phyloP scores from a whole-genome alignment of 1,140 invertebrate genomes.

The Drosophila sp. region DNA sequence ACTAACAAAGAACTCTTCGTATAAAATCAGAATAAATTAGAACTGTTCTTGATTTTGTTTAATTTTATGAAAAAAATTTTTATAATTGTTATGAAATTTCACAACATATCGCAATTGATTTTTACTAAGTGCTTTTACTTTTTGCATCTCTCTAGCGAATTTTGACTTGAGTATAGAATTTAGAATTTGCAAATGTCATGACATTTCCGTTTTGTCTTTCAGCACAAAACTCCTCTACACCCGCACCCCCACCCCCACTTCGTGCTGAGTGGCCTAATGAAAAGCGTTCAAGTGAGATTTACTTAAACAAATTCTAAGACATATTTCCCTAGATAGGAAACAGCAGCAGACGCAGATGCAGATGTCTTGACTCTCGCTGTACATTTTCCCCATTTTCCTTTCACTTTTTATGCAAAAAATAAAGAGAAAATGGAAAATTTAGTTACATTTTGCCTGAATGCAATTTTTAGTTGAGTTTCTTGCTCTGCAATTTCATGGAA shows the following conservation, averaged over 20 bases:
- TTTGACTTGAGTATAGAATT: neutral
- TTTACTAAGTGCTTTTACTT: neutral
- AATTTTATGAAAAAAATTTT: no score
- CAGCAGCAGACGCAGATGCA: conserved; percentile 19
- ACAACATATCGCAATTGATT: no score
- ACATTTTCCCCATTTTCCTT: conserved; percentile 14
- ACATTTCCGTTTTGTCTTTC: conserved; percentile 4
- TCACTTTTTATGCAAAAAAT: conserved; percentile 27
- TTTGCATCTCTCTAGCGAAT: neutral
- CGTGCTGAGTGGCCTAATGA: conserved; percentile 50
- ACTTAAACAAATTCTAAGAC: conserved; percentile 66
- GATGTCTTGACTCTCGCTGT: conserved; percentile 25
- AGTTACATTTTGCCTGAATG: conserved; percentile 40
- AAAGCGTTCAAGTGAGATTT: conserved; percentile 66
- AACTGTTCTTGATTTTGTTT: no score
- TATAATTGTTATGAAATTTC: no score
- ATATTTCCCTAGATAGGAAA: conserved; percentile 51
- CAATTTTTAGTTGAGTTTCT: conserved; percentile 20
- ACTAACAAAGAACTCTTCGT: no score
- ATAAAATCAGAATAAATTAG: no score
- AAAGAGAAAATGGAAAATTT: conserved; percentile 25
- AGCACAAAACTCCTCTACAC: neutral
- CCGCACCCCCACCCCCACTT: neutral
- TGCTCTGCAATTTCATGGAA: conserved; percentile 30
- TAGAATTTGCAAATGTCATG: conserved; percentile 1